phyloP scores from a whole-genome alignment of 2,113 vertebrate species.

The Heliornis fulica region DNA sequence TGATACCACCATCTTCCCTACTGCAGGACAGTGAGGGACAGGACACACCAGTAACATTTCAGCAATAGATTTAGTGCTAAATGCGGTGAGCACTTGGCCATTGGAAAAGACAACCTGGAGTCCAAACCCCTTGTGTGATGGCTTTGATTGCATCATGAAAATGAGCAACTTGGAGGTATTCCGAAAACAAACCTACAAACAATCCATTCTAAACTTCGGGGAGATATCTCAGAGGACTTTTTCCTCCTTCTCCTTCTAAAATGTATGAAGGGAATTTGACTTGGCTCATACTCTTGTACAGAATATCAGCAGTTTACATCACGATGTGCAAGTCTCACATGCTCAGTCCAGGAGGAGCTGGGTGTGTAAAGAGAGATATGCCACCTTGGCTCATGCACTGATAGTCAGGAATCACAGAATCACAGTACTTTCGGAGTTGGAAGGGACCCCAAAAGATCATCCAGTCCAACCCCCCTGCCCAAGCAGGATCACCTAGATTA shows the following conservation, averaged over 20 bases:
- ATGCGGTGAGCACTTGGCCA: not conserved
- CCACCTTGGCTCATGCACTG: not conserved
- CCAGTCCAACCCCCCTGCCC: no score
- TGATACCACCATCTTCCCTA: not conserved
- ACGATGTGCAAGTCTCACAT: fast-evolving
- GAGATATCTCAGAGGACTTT: fast-evolving
- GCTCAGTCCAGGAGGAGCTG: not conserved
- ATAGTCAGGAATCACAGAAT: not conserved
- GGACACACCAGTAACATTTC: not conserved
- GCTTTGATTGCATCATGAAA: not conserved
- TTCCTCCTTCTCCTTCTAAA: not conserved
- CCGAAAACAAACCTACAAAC: not conserved
- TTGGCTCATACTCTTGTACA: not conserved
- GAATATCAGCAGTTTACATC: not conserved
- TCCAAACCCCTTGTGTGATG: not conserved
- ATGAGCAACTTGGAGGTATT: not conserved
- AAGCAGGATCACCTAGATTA: no score
- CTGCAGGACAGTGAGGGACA: not conserved
- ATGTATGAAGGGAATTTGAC: not conserved
- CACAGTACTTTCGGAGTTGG: no score
- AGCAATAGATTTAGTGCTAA: not conserved
- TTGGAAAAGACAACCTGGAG: not conserved
- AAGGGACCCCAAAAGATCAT: no score
- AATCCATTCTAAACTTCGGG: not conserved
- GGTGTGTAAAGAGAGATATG: not conserved